Base-by-base conservation (phyloP, 2,113 vertebrate genomes). In the Chlorodrepanis virens region DNA sequence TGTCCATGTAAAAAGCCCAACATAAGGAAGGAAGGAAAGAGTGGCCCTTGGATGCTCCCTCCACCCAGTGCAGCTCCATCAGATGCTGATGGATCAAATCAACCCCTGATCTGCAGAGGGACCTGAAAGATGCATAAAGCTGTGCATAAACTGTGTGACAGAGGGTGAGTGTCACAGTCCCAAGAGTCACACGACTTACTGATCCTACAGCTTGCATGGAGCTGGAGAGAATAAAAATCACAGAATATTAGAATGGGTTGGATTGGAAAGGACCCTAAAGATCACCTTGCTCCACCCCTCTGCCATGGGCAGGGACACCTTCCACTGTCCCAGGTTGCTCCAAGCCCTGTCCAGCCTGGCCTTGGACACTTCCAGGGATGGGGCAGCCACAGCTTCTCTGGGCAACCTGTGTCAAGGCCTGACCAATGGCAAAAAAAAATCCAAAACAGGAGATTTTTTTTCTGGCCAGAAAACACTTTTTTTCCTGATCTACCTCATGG, bases 301-400 rank as follows among this genome's bases (percentile, higher is more conserved):
- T 42, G 27, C 22, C 44, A 44, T 9, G 28, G 0, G 15, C 59
- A 81, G 52, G 52, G 33, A 60, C 23, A n/a, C 28, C 6, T 82
- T 44, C 53, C 45, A n/a, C 33, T 7, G 0, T 0, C 24, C 45
- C 39, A n/a, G 4, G 12, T 0, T 67, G 28, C 20, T 67, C 77
- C 31, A 27, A 82, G 5, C 33, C 37, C 19, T 0, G 0, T 57
- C 60, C 68, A 67, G 0, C 19, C 33, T 37, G 25, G 7, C 23
- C 22, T 29, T 44, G 44, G 9, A 29, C 52, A 52, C 10, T n/a
- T 45, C 6, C n/a, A 67, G 28, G 60, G 45, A 24, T 59, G 45
- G 27, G 10, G 15, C 15, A 45, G 5, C 37, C 68, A 81, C 44
- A 67, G 33, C 14, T 74, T 4, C 60, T 21, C 44, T 50, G 23